Evolutionary conservation across 2,888 invertebrate genomes (phyloP), one percentile per base, ranked within the genome.

Genomic region (Eilema griseolum): DNA sequence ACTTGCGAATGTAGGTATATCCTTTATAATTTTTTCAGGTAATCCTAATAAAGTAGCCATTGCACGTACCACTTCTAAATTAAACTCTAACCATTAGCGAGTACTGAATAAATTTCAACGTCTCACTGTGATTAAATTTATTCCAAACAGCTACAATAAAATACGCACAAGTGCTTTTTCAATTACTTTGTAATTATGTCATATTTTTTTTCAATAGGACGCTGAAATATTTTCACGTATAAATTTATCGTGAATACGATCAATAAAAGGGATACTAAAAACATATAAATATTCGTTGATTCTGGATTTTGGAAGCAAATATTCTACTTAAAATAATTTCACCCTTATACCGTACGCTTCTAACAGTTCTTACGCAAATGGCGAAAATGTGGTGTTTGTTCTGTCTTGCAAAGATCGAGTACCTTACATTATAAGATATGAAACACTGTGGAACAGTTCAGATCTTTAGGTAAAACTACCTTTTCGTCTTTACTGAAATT

Each of bases 221-320:
- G 69, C 66, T 68, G 76, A 74, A 75, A 75, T 74, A 78, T 74
- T 33, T 67, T 76, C 65, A 74, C 76, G 72, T 76, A 75, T 69
- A 72, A 78, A 76, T 71, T 81, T n/a, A 28, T 82, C 85, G 86
- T 88, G 85, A 88, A 88, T 90, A 87, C 85, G 85, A 61, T 86
- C 80, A 85, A 84, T 84, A 85, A 86, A 85, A 87, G 85, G 89
- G 88, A 84, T 86, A 88, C 88, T 88, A 93, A 93, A 90, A 93
- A 92, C 89, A 90, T 93, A 93, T 90, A 91, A 93, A 94, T 91
- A 93, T 95, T 95, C 95, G 95, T 95, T 95, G 95, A 94, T 88
- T 91, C 85, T 92, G 89, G 88, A 89, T 90, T 84, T 92, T 89
- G 89, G 89, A 93, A 93, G 93, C 92, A 88, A 92, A 91, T 87